Base-by-base conservation (phyloP, 1,140 invertebrate genomes). In the Drosophila varians region DNA sequence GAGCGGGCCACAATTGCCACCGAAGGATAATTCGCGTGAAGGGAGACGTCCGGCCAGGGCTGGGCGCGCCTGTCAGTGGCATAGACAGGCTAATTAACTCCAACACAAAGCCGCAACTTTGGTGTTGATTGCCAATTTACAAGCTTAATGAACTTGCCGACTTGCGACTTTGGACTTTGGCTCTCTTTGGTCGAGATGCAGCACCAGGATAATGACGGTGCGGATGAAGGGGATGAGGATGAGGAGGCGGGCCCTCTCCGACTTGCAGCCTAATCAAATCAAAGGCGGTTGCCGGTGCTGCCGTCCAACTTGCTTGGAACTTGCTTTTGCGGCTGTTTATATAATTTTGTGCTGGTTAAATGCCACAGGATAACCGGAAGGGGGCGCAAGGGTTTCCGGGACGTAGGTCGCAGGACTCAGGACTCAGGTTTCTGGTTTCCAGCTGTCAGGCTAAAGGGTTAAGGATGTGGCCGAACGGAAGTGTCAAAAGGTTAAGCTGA, bases 71-170 rank as follows among this genome's bases (percentile, higher is more conserved):
- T 79, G 71, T 68, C 71, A 75, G 55, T 56, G 56, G 60, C 69
- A 82, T 70, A 74, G 79, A 74, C 52, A 62, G 64, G 60, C 77
- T 86, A 87, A 87, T 86, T 74, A 82, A 65, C 82, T 69, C 47
- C 38, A 57, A 77, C 64, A 74, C 82, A 86, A 87, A 87, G 73
- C 68, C 73, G 25, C 74, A 74, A 87, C 58, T 82, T 77, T 74
- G 60, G 51, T 56, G 66, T 69, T 86, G 82, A 87, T 87, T 86
- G 76, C 52, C 80, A 80, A 80, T 87, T 80, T 77, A 62, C 51
- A 77, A 72, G 74, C 70, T 74, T 66, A 82, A 82, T 82, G 64
- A 71, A 79, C 77, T 79, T 78, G 57, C 55, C 55, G 43, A 71
- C 43, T 64, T 43, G 65, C 26, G 52, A 34, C 47, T 52, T 11